Evolutionary conservation across 2,888 invertebrate species (phyloP), one percentile per base, ranked within the genome.

Genomic region (Drepanosiphum platanoidis): DNA sequence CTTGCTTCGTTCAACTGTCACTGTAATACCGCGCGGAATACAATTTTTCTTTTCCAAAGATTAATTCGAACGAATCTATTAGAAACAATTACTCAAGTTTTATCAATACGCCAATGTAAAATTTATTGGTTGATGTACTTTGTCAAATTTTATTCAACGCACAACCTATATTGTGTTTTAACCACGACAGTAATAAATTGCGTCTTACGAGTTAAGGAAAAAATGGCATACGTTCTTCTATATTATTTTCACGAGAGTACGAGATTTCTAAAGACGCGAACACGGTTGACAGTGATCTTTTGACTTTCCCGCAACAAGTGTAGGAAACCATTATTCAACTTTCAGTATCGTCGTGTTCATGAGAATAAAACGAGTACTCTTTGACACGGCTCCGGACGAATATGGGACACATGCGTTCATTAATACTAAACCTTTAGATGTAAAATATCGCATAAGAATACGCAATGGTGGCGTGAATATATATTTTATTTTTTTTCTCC

Each of bases 291-390:
- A 66, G 78, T 42, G 78, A 78, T 78, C 64, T 78, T 64, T 78
- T 78, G 78, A 66, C 78, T 78, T 32, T 64, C 13, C 13, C 22
- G 71, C 81, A 81, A 81, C 71, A 71, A 71, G 71, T 81, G 61
- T 18, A 13, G 30, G 22, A 39, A 39, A 71, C 39, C 71, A 74
- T 84, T 84, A 75, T 46, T 75, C 39, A 75, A 64, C 39, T 84
- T 42, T 75, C 15, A 2, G 34, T n/a, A 52, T 46, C 1, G 3
- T 36, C 46, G 0, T 30, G 68, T 32, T 74, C 79, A 13, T 77
- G 68, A 86, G 46, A 77, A 70, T 77, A 42, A 82, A 86, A 58
- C 70, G 18, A 79, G 66, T 81, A 27, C 8, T 2, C n/a, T 27
- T 61, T n/a, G n/a, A n/a, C n/a, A 86, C 86, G 68, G 71, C 80